Conservation (phyloP, 2,888 invertebrate genomes). For the Acanthosoma haemorrhoidale region DNA sequence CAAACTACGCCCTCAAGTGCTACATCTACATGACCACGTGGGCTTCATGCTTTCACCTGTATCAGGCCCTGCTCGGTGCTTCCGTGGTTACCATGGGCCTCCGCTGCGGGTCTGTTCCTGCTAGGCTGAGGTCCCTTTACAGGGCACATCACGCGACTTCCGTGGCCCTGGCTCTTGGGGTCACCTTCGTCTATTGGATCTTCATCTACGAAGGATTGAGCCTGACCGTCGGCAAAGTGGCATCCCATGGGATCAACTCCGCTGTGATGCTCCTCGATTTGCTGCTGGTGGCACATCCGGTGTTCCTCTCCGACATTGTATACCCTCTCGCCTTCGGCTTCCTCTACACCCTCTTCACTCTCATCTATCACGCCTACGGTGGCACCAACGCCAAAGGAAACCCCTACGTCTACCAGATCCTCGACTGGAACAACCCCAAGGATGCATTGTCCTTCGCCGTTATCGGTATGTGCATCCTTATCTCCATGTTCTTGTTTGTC, state of each 20-base stretch:
- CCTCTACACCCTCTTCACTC: neutral
- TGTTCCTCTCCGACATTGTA: neutral
- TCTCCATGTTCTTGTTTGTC: neutral
- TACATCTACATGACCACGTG: neutral
- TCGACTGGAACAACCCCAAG: neutral
- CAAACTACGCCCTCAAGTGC: neutral
- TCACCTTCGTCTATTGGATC: neutral
- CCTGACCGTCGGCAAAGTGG: neutral
- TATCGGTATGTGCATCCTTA: constrained; percentile 4
- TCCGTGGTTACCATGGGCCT: neutral
- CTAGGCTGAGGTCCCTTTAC: neutral
- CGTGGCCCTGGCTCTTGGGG: neutral
- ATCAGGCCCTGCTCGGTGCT: neutral
- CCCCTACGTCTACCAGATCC: neutral
- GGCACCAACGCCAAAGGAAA: neutral
- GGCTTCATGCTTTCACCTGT: neutral
- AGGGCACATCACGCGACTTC: neutral
- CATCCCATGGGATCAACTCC: neutral
- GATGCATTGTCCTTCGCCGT: neutral
- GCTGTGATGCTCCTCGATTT: neutral
- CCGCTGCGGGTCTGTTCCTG: neutral
- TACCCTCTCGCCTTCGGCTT: neutral
- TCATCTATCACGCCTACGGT: neutral
- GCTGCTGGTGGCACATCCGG: neutral
- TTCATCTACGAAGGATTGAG: neutral